These are phyloP conservation scores for Ichneumoninae sp. DNA, from an alignment of 2,888 invertebrate genomes.

Conservation along the genomic window DNA sequence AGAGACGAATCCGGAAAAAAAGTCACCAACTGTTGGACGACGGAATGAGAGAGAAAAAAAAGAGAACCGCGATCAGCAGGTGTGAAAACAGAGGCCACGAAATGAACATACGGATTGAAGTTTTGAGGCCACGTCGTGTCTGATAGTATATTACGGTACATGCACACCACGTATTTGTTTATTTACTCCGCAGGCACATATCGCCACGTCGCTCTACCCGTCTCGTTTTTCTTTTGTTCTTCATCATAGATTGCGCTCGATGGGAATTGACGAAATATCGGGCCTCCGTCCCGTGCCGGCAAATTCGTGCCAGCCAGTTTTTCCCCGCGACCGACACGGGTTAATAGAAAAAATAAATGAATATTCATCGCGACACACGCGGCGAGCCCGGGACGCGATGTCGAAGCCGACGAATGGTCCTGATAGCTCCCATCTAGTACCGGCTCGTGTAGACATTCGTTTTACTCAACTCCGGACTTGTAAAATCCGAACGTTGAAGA, in stretches of 20 bases:
- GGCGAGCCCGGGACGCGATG: constrained; percentile 37
- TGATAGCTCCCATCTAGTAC: constrained; percentile 17
- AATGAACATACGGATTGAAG: constrained; percentile 38
- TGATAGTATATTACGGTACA: constrained; percentile 2
- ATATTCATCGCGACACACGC: constrained; percentile 52
- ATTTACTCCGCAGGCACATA: background rate
- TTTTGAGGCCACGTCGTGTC: constrained; percentile 37
- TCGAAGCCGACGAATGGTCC: constrained; percentile 33
- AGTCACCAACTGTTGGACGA: constrained; percentile 4
- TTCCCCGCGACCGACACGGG: constrained; percentile 12
- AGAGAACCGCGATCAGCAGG: constrained; percentile 42
- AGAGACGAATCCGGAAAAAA: constrained; percentile 13
- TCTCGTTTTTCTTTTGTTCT: background rate
- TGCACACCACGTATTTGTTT: background rate
- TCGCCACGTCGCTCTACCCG: constrained; percentile 5
- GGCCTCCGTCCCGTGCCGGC: background rate
- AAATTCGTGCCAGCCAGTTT: constrained; percentile 3
- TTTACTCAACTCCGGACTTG: background rate
- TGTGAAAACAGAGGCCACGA: constrained; percentile 37
- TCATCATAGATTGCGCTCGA: background rate
- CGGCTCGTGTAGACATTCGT: background rate
- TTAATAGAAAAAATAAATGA: constrained; percentile 55
- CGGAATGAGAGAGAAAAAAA: constrained; percentile 23
- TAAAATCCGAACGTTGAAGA: background rate
- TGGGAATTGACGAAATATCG: constrained; percentile 17